Evolutionary conservation across 2,888 invertebrate genomes (phyloP), one percentile per base, ranked within the genome.

Genomic region (Ephialtes manifestator): DNA sequence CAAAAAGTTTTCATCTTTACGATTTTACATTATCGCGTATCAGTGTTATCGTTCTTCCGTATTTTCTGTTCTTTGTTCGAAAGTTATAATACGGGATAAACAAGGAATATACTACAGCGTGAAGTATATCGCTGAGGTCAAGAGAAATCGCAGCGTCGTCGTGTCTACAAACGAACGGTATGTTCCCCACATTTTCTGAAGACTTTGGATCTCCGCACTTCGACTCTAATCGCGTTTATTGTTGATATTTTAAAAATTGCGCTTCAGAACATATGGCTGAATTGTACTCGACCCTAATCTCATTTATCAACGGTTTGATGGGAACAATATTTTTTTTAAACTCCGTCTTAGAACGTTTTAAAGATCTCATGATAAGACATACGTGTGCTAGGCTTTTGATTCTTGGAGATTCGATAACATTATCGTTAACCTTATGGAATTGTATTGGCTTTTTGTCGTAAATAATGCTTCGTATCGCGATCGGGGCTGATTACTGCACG

Each of bases 111-210:
- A 39, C n/a, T 15, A 65, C 39, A 65, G 10, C 13, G 1, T 48
- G 10, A 51, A 51, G 18, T 39, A 18, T 46, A 43, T 48, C 46
- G 4, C 10, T 7, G 31, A 18, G 63, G 35, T 24, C 28, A 63
- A n/a, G 18, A 51, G 35, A 51, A 75, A 63, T 18, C 20, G 11
- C 31, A 15, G 35, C 24, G 10, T 39, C 24, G 10, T 39, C 51
- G 65, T 7, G 39, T 39, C 65, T 11, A 20, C 74, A 46, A 39
- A 31, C 46, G 20, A 35, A 76, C 76, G 76, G 76, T 76, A 76
- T 51, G 76, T 76, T 53, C 10, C 5, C 13, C 43, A 4, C 7
- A 31, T 39, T 39, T 15, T 39, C 10, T 10, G 0, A 46, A 24
- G 39, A 43, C 15, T 43, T n/a, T 39, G 24, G 15, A 72, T 58